Evolutionary conservation across 2,797 vertebrate species (phyloP).

Genomic region (Triplophysa bombifrons): DNA sequence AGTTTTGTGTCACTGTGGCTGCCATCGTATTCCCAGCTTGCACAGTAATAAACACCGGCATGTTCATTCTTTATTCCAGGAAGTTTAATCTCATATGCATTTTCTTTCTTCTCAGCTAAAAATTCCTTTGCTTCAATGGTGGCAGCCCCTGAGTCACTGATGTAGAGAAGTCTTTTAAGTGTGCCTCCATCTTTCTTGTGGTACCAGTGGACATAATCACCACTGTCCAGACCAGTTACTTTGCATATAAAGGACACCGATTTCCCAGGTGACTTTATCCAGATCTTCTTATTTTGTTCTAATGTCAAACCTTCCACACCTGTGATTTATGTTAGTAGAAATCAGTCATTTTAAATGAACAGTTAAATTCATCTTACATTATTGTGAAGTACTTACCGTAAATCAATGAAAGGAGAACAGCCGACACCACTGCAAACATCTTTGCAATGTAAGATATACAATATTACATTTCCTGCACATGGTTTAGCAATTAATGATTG

Average conservation of each 20-base stretch:
- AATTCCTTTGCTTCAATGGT: neutral
- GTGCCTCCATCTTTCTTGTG: constrained; percentile 25
- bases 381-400: constrained; percentile 28
- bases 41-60: constrained; percentile 36
- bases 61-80: constrained; percentile 6
- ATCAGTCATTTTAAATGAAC: neutral
- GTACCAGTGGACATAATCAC: constrained; percentile 48
- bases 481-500: neutral
- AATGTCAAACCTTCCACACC: constrained; percentile 21
- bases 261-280: neutral
- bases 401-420: constrained; percentile 17
- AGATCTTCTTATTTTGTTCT: neutral
- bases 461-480: neutral
- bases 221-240: neutral
- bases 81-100: constrained; percentile 30
- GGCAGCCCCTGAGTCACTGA: rapidly evolving
- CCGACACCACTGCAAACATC: neutral
- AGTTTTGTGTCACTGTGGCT: constrained; percentile 36
- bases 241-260: constrained; percentile 17
- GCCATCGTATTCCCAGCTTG: neutral
- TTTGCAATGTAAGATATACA: neutral
- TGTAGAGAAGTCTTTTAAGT: constrained; percentile 41
- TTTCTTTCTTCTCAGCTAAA: neutral
- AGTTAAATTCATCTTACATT: neutral
- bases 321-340: neutral